Percentiles rank a stretch among this genome's conserved stretches.
Conservation (phyloP, 2,797 vertebrate species). For the Syngnathus acus region DNA sequence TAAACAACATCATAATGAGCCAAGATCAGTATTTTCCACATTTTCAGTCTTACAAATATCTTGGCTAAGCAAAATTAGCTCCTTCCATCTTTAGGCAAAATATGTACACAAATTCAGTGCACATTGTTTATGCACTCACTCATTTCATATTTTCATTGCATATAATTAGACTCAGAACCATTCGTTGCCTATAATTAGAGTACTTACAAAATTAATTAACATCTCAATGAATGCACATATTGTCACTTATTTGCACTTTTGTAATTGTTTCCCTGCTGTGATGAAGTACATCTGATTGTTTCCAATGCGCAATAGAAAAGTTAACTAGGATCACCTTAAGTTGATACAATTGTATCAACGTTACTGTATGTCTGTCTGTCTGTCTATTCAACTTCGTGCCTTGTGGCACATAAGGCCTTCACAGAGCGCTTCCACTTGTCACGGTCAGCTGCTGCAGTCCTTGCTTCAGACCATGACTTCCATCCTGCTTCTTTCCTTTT, state of each 20-base stretch:
- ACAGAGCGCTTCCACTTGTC: too few relatives aligned
- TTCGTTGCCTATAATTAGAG: conserved; percentile 34
- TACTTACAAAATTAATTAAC: conserved; percentile 31
- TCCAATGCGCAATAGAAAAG: conserved; percentile 14
- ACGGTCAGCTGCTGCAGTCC: too few relatives aligned
- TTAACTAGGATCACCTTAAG: conserved; percentile 34
- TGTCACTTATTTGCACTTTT: conserved; percentile 24
- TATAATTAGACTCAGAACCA: conserved; percentile 24
- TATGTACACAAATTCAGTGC: conserved; percentile 13
- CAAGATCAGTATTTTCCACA: conserved; percentile 54
- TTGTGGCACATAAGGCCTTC: too few relatives aligned
- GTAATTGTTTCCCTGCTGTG: conserved; percentile 7
- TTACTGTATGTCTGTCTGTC: too few relatives aligned
- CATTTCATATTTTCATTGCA: conserved; percentile 10
- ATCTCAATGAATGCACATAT: conserved; percentile 13
- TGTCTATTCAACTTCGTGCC: too few relatives aligned
- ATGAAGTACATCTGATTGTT: background rate
- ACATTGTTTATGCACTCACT: conserved; percentile 2
- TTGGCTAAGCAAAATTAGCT: conserved; percentile 55
- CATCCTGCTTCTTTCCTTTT: too few relatives aligned
- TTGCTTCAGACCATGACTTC: too few relatives aligned
- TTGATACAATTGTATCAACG: too few relatives aligned
- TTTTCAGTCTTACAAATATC: conserved; percentile 62
- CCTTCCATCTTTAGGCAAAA: conserved; percentile 48
- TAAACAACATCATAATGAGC: conserved; percentile 68